Conservation (phyloP, 2,113 vertebrate species). For the Myrmecobius fasciatus region DNA sequence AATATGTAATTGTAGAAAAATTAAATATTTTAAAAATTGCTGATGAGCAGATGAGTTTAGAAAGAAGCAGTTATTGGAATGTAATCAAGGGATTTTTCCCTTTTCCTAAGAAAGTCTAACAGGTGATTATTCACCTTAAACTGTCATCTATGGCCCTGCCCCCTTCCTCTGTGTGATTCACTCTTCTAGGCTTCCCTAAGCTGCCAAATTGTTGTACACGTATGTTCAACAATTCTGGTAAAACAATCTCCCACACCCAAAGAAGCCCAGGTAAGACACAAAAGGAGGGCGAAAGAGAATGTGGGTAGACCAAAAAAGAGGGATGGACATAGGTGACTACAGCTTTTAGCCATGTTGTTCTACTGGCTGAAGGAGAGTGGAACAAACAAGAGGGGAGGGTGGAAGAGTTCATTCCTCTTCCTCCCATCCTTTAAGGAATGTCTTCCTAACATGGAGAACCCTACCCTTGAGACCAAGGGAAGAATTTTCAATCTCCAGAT, state of each 20-base stretch:
- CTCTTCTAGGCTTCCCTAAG: background rate
- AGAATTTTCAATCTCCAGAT: background rate
- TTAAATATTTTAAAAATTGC: background rate
- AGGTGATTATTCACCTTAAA: background rate
- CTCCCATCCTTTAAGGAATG: background rate
- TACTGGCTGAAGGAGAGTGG: background rate
- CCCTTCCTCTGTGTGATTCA: background rate
- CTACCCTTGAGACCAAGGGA: background rate
- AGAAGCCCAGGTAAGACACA: background rate
- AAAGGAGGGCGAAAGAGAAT: background rate
- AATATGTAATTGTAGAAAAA: background rate
- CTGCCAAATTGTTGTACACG: background rate
- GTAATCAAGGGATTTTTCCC: background rate
- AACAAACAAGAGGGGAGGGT: background rate
- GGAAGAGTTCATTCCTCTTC: background rate
- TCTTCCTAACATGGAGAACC: background rate
- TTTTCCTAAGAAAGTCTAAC: slow-evolving; percentile 9
- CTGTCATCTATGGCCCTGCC: background rate
- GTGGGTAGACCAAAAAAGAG: background rate
- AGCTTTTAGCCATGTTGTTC: background rate
- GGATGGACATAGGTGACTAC: background rate
- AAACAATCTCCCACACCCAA: background rate
- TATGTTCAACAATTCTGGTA: background rate
- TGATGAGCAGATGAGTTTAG: background rate
- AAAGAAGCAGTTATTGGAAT: background rate